Conservation (phyloP, 2,113 vertebrate genomes). For the Laticauda laticaudata region DNA sequence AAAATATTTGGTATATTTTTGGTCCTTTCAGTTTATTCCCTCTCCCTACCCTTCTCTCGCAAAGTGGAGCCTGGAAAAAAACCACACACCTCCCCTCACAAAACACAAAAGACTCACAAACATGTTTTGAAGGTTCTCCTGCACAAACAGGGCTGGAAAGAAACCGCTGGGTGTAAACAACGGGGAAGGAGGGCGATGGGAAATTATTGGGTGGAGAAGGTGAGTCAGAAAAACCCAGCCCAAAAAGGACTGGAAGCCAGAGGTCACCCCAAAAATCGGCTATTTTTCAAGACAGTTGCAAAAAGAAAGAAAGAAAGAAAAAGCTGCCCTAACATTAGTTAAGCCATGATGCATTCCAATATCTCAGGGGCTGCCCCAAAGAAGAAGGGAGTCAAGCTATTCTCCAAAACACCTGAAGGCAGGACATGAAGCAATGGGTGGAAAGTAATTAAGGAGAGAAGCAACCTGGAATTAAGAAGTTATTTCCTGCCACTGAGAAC, state of each 20-base stretch:
- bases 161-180: constrained; percentile 34
- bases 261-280: constrained; percentile 39
- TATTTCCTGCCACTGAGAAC: too few species aligned
- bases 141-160: constrained; percentile 23
- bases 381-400: too few species aligned
- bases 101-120: neutral
- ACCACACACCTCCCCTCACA: neutral
- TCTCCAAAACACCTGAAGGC: too few species aligned
- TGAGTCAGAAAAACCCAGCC: constrained; percentile 39
- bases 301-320: constrained; percentile 34
- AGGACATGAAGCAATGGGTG: too few species aligned
- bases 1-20: too few species aligned
- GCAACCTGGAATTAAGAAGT: too few species aligned
- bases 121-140: constrained; percentile 24
- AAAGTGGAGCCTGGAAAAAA: too few species aligned
- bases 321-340: constrained; percentile 56
- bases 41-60: neutral
- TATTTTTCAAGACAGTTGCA: constrained; percentile 60
- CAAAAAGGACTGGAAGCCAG: constrained; percentile 46
- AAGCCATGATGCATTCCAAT: constrained; percentile 44
- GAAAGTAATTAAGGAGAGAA: too few species aligned
- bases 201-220: constrained; percentile 17
- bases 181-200: constrained; percentile 38
- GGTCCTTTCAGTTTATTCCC: neutral
- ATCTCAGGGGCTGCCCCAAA: too few species aligned